These are phyloP conservation scores for Coracopsis vasa DNA, from an alignment of 2,113 vertebrate species.

Conservation along the genomic window DNA sequence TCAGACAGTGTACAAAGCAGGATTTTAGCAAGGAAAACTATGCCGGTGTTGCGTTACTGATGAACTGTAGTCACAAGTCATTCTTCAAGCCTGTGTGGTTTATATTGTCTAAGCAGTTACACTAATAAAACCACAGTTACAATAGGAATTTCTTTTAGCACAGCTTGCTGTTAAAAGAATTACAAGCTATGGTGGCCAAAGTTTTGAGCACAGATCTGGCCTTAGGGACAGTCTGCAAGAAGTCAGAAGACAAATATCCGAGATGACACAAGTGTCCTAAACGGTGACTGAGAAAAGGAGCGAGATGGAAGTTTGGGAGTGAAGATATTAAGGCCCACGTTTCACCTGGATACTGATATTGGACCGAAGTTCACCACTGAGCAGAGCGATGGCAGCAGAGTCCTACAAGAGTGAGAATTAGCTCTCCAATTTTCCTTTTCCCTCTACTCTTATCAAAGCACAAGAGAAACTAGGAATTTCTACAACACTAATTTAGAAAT, in stretches of 20 bases:
- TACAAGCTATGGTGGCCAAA: not conserved
- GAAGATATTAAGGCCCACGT: not conserved
- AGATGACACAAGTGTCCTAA: not conserved
- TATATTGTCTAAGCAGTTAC: not conserved
- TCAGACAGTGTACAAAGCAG: not conserved
- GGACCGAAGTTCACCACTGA: too few relatives aligned
- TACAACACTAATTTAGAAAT: not conserved
- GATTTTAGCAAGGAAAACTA: not conserved
- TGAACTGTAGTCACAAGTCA: not conserved
- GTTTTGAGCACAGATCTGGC: not conserved
- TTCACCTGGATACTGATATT: too few relatives aligned
- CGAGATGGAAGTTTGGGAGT: not conserved
- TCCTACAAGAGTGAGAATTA: too few relatives aligned
- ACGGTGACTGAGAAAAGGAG: not conserved
- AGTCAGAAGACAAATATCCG: not conserved
- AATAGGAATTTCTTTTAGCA: not conserved
- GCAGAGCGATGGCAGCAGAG: not conserved
- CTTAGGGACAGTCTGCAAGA: not conserved
- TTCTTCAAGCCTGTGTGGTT: accelerated
- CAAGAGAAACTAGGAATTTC: not conserved
- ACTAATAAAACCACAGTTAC: too few relatives aligned
- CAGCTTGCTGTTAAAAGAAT: not conserved
- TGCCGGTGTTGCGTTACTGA: not conserved
- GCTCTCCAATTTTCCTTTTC: not conserved
- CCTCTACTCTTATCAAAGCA: not conserved